These are phyloP conservation scores for Xestia xanthographa DNA, from an alignment of 2,888 invertebrate species.

Conservation along the genomic window DNA sequence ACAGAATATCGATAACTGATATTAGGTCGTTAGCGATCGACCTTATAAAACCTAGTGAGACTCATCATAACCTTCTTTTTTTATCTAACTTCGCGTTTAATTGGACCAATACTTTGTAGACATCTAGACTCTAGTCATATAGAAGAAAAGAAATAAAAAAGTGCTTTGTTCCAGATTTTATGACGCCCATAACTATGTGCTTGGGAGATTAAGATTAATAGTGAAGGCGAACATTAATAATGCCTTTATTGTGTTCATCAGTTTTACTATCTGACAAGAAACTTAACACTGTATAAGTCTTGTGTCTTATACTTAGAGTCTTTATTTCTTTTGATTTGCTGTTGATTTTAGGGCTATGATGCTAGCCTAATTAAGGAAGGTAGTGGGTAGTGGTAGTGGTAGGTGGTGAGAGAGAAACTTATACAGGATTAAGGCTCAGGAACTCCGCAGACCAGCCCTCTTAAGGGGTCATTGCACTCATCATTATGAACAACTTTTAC, in stretches of 20 bases:
- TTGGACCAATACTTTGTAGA: conserved; percentile 40
- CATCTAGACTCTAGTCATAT: conserved; percentile 55
- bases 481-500: no score
- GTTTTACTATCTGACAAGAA: conserved; percentile 14
- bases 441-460: no score
- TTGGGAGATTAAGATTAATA: conserved; percentile 45
- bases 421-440: no score
- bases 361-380: not conserved
- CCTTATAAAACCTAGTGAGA: not conserved
- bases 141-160: conserved; percentile 39
- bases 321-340: not conserved
- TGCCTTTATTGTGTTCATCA: conserved; percentile 33
- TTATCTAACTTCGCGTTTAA: conserved; percentile 35
- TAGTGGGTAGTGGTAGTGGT: no score
- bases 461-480: no score
- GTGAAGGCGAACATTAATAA: conserved; percentile 32
- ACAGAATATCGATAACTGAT: not conserved
- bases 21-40: not conserved
- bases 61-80: conserved; percentile 7
- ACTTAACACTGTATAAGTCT: not conserved
- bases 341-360: not conserved
- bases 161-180: conserved; percentile 48
- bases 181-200: conserved; percentile 20
- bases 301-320: not conserved
- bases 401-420: not conserved